Evolutionary conservation across 2,113 vertebrate species (phyloP), one percentile per base, ranked within the genome.

Genomic region (Zosterops japonicus): DNA sequence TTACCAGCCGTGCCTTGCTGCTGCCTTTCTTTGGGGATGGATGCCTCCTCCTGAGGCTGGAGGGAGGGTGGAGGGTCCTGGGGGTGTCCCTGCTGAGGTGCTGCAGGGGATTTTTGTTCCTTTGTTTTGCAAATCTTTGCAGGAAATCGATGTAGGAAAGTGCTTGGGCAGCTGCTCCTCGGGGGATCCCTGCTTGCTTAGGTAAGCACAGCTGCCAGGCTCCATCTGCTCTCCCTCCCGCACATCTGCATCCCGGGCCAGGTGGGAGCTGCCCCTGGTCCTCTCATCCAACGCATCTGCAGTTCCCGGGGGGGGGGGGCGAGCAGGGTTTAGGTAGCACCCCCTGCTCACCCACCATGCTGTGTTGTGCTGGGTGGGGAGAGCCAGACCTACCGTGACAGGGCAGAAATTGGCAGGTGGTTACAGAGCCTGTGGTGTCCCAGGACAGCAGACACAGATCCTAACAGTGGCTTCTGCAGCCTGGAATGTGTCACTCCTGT

Each of bases 121-220:
- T 98, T 98, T 99, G 97, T 99, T 97, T 98, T 99, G 98, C 97
- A 98, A 98, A 99, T 98, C 96, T 90, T 96, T 64, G 57, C 98
- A 99, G 99, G 98, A 99, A 99, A 98, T 99, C 95, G 98, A 98
- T 94, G 98, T 98, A 80, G 98, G 98, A 97, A 97, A 98, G 97
- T 98, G 98, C 97, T 97, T 98, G 97, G 98, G 98, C 96, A 96
- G 97, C 96, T 98, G 98, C 97, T 97, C 97, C 76, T 94, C 96
- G 97, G 98, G 98, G 98, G 98, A 97, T 96, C 98, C 95, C 68
- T 98, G 98, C 96, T 97, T 96, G 95, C 98, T 98, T 96, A 97
- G 98, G 98, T 98, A 98, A 97, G 98, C 98, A 96, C 97, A 98
- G 97, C 97, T 98, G 97, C 50, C 63, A 1, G 57, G 22, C 36